These are phyloP conservation scores for Notodonta ziczac DNA, from an alignment of 2,888 invertebrate species.

Conservation along the genomic window DNA sequence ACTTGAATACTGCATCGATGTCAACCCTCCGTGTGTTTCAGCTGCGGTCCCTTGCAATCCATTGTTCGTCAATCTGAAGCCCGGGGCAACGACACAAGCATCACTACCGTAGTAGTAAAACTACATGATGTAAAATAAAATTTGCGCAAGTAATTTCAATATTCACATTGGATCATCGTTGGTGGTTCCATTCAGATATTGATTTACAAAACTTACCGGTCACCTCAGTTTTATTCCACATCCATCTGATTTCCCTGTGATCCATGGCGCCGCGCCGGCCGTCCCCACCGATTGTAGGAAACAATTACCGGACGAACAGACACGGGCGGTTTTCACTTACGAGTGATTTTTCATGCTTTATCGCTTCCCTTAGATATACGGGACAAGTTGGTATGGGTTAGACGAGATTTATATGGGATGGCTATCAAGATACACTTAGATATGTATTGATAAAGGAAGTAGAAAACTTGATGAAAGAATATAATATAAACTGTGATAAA, in stretches of 20 bases:
- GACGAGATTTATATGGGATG: slow-evolving; percentile 5
- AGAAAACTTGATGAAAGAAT: not conserved
- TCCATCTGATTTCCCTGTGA: slow-evolving; percentile 70
- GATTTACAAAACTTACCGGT: slow-evolving; percentile 7
- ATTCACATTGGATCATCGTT: not conserved
- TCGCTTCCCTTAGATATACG: slow-evolving; percentile 12
- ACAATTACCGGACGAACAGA: slow-evolving; percentile 58
- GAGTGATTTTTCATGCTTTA: slow-evolving; percentile 28
- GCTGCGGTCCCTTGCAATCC: not conserved
- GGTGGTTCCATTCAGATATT: too few relatives aligned
- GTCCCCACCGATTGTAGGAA: slow-evolving; percentile 55
- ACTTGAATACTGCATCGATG: too few relatives aligned
- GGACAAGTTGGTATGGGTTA: slow-evolving; percentile 4
- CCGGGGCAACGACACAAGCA: slow-evolving; percentile 8
- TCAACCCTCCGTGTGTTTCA: too few relatives aligned
- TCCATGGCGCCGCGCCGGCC: slow-evolving; percentile 46
- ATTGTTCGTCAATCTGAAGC: not conserved
- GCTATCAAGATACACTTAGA: not conserved
- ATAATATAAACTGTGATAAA: not conserved
- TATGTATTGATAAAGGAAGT: not conserved
- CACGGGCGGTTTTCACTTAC: slow-evolving; percentile 27
- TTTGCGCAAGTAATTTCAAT: slow-evolving; percentile 17
- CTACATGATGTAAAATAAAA: not conserved
- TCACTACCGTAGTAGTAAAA: slow-evolving; percentile 28
- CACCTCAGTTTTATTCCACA: slow-evolving; percentile 59